phyloP scores from a whole-genome alignment of 2,113 vertebrate species.

The Phoenicopterus ruber region DNA sequence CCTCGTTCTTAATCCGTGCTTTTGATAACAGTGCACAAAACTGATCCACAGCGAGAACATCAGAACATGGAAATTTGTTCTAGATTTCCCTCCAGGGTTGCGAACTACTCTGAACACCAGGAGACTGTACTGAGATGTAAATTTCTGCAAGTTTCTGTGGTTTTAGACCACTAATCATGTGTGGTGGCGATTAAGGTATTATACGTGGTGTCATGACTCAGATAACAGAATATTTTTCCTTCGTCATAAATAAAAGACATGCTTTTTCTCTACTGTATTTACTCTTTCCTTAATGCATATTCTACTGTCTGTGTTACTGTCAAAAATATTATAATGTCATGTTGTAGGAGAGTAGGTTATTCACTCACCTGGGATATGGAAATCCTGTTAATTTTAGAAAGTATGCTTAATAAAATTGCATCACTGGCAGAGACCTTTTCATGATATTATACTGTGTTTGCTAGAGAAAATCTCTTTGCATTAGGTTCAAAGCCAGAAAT shows the following conservation, averaged over 20 bases:
- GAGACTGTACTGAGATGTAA: not conserved
- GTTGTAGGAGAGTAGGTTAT: not conserved
- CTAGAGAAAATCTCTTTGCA: constrained; percentile 16
- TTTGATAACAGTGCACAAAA: not conserved
- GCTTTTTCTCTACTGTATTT: not conserved
- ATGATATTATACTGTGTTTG: not conserved
- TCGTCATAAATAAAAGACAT: not conserved
- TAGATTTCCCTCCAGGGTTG: not conserved
- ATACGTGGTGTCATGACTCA: not conserved
- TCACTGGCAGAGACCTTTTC: not conserved
- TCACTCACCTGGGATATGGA: not conserved
- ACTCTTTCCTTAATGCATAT: not conserved
- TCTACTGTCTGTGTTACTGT: not conserved
- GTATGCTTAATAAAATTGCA: not conserved
- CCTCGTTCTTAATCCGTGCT: not conserved
- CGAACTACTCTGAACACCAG: not conserved
- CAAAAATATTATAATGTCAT: not conserved
- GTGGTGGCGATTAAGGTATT: not conserved
- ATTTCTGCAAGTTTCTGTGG: not conserved
- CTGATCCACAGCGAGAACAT: not conserved
- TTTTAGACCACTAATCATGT: not conserved
- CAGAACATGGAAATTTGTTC: not conserved
- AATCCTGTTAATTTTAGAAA: constrained; percentile 11
- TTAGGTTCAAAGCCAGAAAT: constrained; percentile 30
- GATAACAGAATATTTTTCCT: not conserved